These are phyloP conservation scores for Matsumyia berberina DNA, from an alignment of 2,888 invertebrate species.

Conservation along the genomic window DNA sequence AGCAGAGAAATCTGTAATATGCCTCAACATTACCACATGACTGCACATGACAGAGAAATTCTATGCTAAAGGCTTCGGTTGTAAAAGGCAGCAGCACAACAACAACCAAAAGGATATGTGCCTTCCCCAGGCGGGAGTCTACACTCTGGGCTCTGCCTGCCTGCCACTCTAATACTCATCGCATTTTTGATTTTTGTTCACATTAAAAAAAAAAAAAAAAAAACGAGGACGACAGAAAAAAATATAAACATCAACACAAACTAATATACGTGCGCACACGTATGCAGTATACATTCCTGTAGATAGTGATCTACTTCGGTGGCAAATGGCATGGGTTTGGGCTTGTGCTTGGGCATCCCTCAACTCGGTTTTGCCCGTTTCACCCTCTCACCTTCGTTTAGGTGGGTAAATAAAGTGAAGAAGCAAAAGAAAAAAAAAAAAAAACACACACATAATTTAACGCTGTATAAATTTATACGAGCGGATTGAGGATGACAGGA, in stretches of 20 bases:
- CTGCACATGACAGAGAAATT: conserved; percentile 74
- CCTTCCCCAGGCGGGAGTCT: conserved; percentile 62
- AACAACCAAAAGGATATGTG: conserved; percentile 36
- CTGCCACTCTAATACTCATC: conserved; percentile 68
- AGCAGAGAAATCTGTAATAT: conserved; percentile 71
- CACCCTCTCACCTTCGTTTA: neutral
- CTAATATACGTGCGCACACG: conserved; percentile 56
- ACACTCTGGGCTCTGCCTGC: conserved; percentile 33
- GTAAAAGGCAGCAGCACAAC: conserved; percentile 56
- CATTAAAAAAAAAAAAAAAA: conserved; percentile 37
- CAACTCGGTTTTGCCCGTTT: conserved; percentile 21
- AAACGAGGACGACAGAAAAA: conserved; percentile 18
- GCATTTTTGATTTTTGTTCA: conserved; percentile 69
- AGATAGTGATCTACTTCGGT: conserved; percentile 71
- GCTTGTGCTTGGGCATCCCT: conserved; percentile 22
- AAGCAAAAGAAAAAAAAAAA: conserved; percentile 11
- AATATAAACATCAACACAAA: conserved; percentile 66
- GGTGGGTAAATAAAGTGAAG: neutral
- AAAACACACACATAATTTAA: conserved; percentile 67
- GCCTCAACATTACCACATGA: conserved; percentile 75
- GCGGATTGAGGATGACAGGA: conserved; percentile 68
- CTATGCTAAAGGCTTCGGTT: conserved; percentile 72
- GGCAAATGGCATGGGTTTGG: conserved; percentile 8
- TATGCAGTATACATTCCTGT: conserved; percentile 39
- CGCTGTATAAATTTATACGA: conserved; percentile 75